Conservation (phyloP, 2,888 invertebrate genomes). For the Antheraea assamensis region DNA sequence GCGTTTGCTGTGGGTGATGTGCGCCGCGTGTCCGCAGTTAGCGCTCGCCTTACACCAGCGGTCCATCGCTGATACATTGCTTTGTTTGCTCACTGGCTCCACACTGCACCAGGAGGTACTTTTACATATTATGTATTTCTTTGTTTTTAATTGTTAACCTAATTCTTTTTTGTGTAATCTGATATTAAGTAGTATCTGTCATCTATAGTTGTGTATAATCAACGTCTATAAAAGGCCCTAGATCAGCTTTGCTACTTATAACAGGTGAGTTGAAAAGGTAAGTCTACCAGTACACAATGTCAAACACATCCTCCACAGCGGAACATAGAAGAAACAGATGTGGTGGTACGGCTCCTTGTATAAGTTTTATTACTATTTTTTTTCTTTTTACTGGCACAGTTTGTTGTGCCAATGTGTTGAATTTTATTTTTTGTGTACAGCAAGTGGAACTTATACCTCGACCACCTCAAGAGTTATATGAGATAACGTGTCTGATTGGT, state of each 20-base stretch:
- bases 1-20: conserved; percentile 97
- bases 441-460: conserved; percentile 93
- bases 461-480: conserved; percentile 97
- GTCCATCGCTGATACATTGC: conserved; percentile 97
- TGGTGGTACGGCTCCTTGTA: too few relatives aligned
- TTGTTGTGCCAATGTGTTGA: neutral
- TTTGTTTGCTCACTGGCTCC: conserved; percentile 96
- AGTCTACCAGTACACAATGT: too few relatives aligned
- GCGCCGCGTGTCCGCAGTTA: conserved; percentile 96
- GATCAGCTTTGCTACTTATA: too few relatives aligned
- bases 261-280: too few relatives aligned
- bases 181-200: too few relatives aligned
- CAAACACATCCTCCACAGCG: too few relatives aligned
- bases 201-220: too few relatives aligned
- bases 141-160: too few relatives aligned
- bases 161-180: too few relatives aligned
- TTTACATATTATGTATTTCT: neutral
- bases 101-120: conserved; percentile 80
- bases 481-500: conserved; percentile 97
- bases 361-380: too few relatives aligned
- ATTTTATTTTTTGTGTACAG: conserved; percentile 38
- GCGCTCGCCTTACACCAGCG: conserved; percentile 95
- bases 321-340: too few relatives aligned
- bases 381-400: neutral
- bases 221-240: too few relatives aligned